Percentiles rank a stretch among this genome's conserved stretches.
phyloP scores from a whole-genome alignment of 2,797 vertebrate genomes.

The Monodelphis domestica region DNA sequence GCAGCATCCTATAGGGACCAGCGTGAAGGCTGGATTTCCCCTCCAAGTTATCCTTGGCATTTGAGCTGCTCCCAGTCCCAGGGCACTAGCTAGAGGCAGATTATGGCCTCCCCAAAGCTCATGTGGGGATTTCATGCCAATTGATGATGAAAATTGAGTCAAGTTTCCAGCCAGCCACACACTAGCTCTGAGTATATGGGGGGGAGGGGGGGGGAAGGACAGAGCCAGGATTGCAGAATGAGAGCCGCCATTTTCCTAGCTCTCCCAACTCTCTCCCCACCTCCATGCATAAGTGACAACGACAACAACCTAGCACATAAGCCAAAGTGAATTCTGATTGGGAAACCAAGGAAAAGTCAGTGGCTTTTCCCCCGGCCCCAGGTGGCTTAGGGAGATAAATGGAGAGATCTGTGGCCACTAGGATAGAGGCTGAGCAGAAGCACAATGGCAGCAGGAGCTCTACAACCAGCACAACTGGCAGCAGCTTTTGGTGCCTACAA shows the following conservation, averaged over 20 bases:
- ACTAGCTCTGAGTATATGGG: no score
- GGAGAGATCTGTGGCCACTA: background rate
- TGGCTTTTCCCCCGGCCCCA: background rate
- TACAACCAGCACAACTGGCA: no score
- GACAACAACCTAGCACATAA: background rate
- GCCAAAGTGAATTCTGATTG: background rate
- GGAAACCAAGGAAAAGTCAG: background rate
- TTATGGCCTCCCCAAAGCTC: background rate
- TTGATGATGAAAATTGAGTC: slow-evolving; percentile 36
- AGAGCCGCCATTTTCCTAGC: background rate
- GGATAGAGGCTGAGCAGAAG: background rate
- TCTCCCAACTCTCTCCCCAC: no score
- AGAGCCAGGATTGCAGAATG: background rate
- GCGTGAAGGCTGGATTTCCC: background rate
- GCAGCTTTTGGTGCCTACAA: background rate
- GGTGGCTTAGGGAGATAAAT: background rate
- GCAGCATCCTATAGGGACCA: background rate
- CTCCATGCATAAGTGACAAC: background rate
- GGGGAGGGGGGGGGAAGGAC: no score
- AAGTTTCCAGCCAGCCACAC: slow-evolving; percentile 26
- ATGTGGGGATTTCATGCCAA: slow-evolving; percentile 50
- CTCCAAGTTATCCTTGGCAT: background rate
- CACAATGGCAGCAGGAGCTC: background rate
- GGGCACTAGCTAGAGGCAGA: background rate
- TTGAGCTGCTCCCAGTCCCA: background rate